phyloP scores from a whole-genome alignment of 2,113 vertebrate genomes.

The Pollimyrus isidori region DNA sequence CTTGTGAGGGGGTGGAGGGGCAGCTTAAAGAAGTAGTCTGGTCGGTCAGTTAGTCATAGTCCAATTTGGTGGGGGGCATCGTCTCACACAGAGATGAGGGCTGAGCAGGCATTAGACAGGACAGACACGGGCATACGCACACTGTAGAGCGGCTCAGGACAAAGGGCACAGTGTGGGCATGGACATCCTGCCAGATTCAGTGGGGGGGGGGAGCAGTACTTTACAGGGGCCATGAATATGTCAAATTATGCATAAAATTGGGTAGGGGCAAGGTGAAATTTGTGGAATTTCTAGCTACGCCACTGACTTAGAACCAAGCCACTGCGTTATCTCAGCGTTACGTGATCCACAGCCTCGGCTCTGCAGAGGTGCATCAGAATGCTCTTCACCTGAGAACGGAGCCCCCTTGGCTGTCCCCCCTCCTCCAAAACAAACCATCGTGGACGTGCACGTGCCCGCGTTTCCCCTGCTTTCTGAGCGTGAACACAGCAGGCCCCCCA shows the following conservation, averaged over 20 bases:
- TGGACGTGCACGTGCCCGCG: not conserved
- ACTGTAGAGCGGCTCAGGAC: not conserved
- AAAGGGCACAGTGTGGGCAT: not conserved
- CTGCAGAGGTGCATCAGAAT: not conserved
- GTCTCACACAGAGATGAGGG: not conserved
- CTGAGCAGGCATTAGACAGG: not conserved
- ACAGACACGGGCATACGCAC: not conserved
- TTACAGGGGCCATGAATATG: not conserved
- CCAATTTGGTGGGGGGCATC: not conserved
- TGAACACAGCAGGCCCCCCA: not conserved
- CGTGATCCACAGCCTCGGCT: not conserved
- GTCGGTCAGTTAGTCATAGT: not conserved
- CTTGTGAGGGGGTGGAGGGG: not conserved
- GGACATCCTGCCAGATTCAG: not conserved
- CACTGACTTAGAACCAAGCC: not conserved
- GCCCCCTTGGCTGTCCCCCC: not conserved
- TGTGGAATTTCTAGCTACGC: not conserved
- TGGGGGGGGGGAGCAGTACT: not conserved
- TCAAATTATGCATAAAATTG: not conserved
- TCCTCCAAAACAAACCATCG: not conserved
- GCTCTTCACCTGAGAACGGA: not conserved
- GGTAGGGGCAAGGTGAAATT: not conserved
- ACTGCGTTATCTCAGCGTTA: not conserved
- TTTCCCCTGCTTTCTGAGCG: not conserved
- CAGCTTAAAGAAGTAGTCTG: not conserved